Conservation (phyloP, 2,113 vertebrate species). For the Terrapene triunguis region DNA sequence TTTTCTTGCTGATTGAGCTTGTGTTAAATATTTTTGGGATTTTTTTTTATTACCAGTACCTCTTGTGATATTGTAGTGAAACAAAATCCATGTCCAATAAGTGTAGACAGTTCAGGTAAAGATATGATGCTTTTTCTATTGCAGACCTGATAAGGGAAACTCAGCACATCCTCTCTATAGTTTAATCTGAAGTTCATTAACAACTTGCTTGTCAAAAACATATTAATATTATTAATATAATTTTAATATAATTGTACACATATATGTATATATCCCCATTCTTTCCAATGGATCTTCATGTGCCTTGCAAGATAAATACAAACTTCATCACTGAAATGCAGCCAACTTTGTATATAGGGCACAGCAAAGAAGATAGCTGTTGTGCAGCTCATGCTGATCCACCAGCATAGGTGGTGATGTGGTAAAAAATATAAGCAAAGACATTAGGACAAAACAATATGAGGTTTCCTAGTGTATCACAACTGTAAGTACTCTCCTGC, state of each 20-base stretch:
- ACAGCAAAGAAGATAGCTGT: background rate
- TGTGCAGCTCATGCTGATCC: background rate
- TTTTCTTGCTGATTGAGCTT: background rate
- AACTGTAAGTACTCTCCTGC: background rate
- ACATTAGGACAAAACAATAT: background rate
- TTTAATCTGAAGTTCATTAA: background rate
- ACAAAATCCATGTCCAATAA: background rate
- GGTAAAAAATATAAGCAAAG: background rate
- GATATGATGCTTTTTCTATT: background rate
- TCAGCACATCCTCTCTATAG: background rate
- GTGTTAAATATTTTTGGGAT: background rate
- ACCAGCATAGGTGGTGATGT: background rate
- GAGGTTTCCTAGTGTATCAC: background rate
- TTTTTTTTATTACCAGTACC: background rate
- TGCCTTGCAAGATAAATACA: background rate
- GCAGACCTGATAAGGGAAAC: background rate
- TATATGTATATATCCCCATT: background rate
- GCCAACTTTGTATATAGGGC: background rate
- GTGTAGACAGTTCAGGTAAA: background rate
- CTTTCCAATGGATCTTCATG: background rate
- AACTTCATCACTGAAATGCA: background rate
- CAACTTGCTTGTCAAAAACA: background rate
- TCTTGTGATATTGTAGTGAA: background rate
- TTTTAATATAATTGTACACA: background rate
- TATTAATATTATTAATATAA: background rate